These are phyloP conservation scores for Sphenopsis melanotis DNA, from an alignment of 2,797 vertebrate species.

Conservation along the genomic window DNA sequence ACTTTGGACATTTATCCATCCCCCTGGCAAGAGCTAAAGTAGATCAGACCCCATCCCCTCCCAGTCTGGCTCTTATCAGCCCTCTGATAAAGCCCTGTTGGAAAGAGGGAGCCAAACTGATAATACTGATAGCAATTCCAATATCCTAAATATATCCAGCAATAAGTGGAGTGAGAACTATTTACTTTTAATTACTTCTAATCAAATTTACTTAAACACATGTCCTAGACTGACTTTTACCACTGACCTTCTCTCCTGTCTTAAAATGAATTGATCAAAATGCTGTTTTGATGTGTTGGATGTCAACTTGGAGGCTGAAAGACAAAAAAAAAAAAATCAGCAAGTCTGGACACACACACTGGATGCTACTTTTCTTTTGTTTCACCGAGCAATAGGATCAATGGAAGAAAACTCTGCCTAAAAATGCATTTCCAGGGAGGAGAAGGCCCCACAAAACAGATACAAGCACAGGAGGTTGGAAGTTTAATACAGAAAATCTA, in stretches of 20 bases:
- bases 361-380: not conserved
- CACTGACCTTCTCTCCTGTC: not conserved
- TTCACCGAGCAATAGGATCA: rapidly evolving
- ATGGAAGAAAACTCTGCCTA: not conserved
- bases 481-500: constrained; percentile 87
- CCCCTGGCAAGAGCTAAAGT: not conserved
- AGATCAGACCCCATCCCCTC: not conserved
- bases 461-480: constrained; percentile 33
- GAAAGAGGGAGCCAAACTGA: not conserved
- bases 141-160: not conserved
- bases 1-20: not conserved
- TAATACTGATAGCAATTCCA: not conserved
- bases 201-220: not conserved
- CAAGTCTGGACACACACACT: not conserved
- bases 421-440: not conserved
- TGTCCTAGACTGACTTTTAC: not conserved
- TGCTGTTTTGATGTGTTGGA: not conserved
- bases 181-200: not conserved
- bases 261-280: not conserved
- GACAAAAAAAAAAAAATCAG: not conserved
- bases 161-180: not conserved
- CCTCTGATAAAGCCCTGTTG: not conserved
- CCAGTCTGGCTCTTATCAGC: not conserved
- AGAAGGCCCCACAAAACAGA: not conserved
- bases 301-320: not conserved